A percentile compares a stretch with the other conserved stretches of the same genome.
Conservation (phyloP, 2,888 invertebrate genomes). For the Eilema depressum region DNA sequence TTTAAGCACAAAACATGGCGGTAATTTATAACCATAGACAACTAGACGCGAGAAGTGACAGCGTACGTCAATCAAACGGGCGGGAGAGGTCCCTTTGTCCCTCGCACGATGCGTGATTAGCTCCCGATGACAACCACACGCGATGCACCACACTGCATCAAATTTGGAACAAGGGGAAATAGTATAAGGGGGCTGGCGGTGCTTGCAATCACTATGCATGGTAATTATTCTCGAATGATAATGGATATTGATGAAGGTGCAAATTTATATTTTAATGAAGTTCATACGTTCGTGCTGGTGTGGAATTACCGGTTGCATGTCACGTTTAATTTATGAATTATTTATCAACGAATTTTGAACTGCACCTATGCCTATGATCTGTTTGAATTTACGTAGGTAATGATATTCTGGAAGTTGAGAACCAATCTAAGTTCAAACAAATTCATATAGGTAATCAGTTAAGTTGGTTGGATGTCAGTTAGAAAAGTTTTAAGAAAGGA, state of each 20-base stretch:
- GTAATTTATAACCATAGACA: conserved; percentile 54
- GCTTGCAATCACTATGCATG: conserved; percentile 50
- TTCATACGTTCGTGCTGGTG: conserved; percentile 8
- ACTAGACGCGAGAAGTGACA: conserved; percentile 50
- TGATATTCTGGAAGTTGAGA: not conserved
- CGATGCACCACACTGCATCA: conserved; percentile 45
- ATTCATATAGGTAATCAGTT: no score
- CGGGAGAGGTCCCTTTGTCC: conserved; percentile 37
- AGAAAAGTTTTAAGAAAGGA: no score
- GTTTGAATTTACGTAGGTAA: not conserved
- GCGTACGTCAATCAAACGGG: conserved; percentile 61
- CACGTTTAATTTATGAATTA: conserved; percentile 13
- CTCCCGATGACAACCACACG: conserved; percentile 61
- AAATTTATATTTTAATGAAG: conserved; percentile 51
- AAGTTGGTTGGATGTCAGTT: no score
- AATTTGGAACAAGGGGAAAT: conserved; percentile 11
- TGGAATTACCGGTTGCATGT: conserved; percentile 10
- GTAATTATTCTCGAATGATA: conserved; percentile 50
- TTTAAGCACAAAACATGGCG: conserved; percentile 29
- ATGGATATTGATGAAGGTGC: conserved; percentile 52
- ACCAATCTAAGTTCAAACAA: no score
- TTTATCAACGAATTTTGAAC: not conserved
- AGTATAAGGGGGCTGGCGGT: conserved; percentile 31
- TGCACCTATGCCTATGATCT: not conserved
- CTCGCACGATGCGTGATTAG: conserved; percentile 56